Evolutionary conservation across 2,797 vertebrate genomes (phyloP).

Genomic region (Diplodus puntazzo): DNA sequence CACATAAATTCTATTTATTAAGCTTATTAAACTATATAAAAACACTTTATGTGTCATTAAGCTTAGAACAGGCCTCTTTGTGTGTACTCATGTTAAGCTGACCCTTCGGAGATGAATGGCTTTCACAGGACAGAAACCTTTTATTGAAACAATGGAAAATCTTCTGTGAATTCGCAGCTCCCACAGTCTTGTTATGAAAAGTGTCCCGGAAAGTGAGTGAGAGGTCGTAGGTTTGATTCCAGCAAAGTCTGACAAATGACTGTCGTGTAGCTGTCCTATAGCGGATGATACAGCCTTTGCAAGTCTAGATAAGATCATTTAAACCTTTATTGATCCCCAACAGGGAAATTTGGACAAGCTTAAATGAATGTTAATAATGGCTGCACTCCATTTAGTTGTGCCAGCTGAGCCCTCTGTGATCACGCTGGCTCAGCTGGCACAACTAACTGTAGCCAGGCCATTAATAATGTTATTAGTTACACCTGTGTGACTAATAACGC

Average conservation of each 20-base stretch:
- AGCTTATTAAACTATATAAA: neutral
- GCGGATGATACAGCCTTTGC: neutral
- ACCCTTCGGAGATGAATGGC: neutral
- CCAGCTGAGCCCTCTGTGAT: slow-evolving; percentile 32
- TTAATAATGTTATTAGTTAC: slow-evolving; percentile 23
- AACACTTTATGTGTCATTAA: no score
- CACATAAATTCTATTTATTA: neutral
- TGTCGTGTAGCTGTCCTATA: neutral
- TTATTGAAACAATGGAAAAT: neutral
- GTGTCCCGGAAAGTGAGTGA: neutral
- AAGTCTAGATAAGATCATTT: no score
- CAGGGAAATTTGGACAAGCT: neutral
- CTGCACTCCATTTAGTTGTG: neutral
- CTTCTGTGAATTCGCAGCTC: neutral
- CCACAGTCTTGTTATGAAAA: neutral
- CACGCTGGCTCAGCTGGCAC: slow-evolving; percentile 23
- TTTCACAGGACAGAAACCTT: neutral
- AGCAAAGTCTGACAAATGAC: neutral
- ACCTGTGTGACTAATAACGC: slow-evolving; percentile 10
- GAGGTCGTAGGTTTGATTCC: neutral
- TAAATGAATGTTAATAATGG: neutral
- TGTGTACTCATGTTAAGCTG: neutral
- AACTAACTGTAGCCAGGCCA: neutral
- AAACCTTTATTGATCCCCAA: no score
- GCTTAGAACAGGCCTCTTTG: neutral